A percentile compares a stretch with the other conserved stretches of the same genome.
Evolutionary conservation across 2,797 vertebrate genomes (phyloP).

Genomic region (Galagoides demidoff): DNA sequence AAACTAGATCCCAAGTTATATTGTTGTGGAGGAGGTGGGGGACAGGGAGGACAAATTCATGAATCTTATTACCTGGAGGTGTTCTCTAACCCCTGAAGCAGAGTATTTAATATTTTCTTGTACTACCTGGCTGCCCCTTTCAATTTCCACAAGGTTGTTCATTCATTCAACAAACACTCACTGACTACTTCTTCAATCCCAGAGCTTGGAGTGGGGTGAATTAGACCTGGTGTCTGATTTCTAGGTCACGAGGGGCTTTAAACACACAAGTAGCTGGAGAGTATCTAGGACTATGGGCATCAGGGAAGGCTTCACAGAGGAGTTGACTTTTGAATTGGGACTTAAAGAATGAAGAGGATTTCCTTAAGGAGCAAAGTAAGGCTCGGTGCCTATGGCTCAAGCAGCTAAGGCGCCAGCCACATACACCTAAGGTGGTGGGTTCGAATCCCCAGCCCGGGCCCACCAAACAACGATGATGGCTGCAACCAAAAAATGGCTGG

Average conservation of each 20-base stretch:
- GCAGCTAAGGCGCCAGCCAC: no score
- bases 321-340: background rate
- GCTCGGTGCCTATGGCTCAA: no score
- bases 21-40: background rate
- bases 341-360: conserved; percentile 7
- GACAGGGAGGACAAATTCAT: background rate
- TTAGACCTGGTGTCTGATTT: background rate
- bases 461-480: no score
- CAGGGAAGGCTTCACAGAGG: conserved; percentile 36
- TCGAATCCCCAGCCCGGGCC: no score
- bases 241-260: background rate
- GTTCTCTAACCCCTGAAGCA: background rate
- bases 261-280: background rate
- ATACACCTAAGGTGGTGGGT: no score
- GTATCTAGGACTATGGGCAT: background rate
- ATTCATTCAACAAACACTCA: background rate
- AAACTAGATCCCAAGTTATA: background rate
- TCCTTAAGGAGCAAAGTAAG: background rate
- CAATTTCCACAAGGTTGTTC: background rate
- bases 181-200: background rate
- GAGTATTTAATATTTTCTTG: background rate
- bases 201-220: background rate
- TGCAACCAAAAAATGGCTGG: no score
- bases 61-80: background rate
- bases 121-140: background rate